Base-by-base conservation (phyloP, 2,888 invertebrate genomes). In the Xestia ashworthii region DNA sequence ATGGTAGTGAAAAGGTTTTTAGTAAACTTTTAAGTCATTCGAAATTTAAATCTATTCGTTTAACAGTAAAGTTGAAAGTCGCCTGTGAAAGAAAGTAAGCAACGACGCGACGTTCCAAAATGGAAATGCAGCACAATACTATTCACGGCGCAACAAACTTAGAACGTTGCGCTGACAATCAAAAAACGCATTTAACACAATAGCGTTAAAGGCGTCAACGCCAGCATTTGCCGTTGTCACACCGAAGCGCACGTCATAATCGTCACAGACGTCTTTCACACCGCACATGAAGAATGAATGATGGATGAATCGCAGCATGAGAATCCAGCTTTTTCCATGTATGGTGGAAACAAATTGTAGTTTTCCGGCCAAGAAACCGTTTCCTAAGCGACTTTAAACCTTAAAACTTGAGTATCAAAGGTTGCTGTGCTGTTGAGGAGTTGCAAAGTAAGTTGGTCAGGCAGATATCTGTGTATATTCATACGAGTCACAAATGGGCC, bases 251-350 rank as follows among this genome's bases (percentile, higher is more conserved):
- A 92, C 91, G 93, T 93, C 93, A 95, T 93, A 95, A 95, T 95
- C 94, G 93, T 94, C 93, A 94, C 91, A 94, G 92, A 90, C 93
- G 93, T 95, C 95, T 95, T 95, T 95, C 95, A 96, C 93, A 93
- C 92, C 91, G 90, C 90, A 93, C 90, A 92, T 90, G 93, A 89
- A 92, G 93, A 93, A 94, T 95, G 94, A 95, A 95, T 95, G 96
- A 96, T 96, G 95, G 94, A 95, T 96, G 95, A 95, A 95, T 94
- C 93, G 93, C 88, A 73, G 88, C 89, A 86, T 85, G 92, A 91
- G 93, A 91, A 94, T 93, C 93, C 93, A 93, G 93, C 93, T 93
- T 95, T 95, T 95, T 93, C 93, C 93, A 90, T 90, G 90, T 92
- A 91, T 91, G 87, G 85, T 89, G 82, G 74, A 88, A 89, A 91